phyloP scores from a whole-genome alignment of 2,888 invertebrate species.

The Cyaniris semiargus region DNA sequence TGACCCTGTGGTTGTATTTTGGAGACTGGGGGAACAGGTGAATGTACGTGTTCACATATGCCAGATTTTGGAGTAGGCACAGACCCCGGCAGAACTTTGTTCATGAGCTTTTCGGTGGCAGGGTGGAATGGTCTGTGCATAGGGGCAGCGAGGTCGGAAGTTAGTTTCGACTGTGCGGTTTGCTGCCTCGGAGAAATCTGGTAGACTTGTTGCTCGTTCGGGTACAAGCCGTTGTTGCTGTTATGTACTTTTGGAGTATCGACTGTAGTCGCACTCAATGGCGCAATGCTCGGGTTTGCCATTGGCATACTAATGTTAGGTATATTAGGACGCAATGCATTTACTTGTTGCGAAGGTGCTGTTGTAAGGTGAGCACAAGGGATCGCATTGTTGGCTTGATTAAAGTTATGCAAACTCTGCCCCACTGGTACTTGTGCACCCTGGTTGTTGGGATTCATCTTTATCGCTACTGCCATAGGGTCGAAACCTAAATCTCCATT shows the following conservation, averaged over 20 bases:
- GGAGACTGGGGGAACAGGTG: conserved; percentile 31
- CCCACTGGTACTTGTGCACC: conserved; percentile 58
- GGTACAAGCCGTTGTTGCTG: conserved; percentile 23
- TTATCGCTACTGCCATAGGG: conserved; percentile 73
- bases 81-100: neutral
- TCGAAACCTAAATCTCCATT: conserved; percentile 65
- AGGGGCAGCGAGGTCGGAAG: conserved; percentile 46
- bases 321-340: neutral
- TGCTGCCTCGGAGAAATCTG: conserved; percentile 37
- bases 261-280: neutral
- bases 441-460: conserved; percentile 73
- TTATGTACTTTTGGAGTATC: conserved; percentile 3
- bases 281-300: neutral
- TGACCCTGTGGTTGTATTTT: conserved; percentile 40
- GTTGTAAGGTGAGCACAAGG: neutral
- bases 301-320: neutral
- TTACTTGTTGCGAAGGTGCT: conserved; percentile 11
- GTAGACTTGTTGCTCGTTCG: conserved; percentile 36
- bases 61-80: neutral
- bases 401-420: conserved; percentile 54
- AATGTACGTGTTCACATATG: neutral
- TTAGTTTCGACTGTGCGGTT: conserved; percentile 41
- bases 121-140: neutral
- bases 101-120: neutral
- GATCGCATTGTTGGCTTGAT: neutral